phyloP scores from a whole-genome alignment of 2,797 vertebrate genomes.

The Australoheros facetus region DNA sequence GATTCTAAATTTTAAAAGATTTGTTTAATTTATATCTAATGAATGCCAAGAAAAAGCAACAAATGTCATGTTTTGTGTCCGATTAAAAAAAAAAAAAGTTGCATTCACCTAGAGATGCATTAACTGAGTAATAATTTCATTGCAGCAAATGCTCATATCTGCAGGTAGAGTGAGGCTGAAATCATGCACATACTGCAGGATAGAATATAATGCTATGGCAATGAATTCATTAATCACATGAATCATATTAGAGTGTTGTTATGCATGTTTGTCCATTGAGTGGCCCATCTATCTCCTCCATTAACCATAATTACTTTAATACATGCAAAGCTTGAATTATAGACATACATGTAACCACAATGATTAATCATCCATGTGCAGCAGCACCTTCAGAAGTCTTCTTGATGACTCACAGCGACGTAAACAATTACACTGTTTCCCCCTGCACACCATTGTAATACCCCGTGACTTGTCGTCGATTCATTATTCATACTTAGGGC shows the following conservation, averaged over 20 bases:
- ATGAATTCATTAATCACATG: slow-evolving; percentile 52
- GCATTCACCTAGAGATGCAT: background rate
- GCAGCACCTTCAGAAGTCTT: slow-evolving; percentile 45
- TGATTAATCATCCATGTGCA: slow-evolving; percentile 64
- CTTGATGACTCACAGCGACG: slow-evolving; percentile 66
- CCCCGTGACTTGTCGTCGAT: slow-evolving; percentile 63
- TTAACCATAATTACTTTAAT: slow-evolving; percentile 68
- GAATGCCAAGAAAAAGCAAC: background rate
- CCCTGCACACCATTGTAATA: slow-evolving; percentile 47
- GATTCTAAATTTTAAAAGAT: background rate
- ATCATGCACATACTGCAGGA: background rate
- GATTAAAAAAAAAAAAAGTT: background rate
- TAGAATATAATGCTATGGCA: background rate
- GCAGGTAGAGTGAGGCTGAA: slow-evolving; percentile 11
- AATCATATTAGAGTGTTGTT: slow-evolving; percentile 52
- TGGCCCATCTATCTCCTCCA: slow-evolving; percentile 59
- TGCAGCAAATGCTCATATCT: background rate
- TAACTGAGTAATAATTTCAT: background rate
- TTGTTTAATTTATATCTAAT: background rate
- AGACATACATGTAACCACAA: slow-evolving; percentile 59
- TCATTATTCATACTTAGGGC: slow-evolving; percentile 78
- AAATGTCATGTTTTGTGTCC: background rate
- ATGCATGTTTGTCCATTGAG: slow-evolving; percentile 58
- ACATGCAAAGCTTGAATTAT: slow-evolving; percentile 65
- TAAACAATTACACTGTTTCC: slow-evolving; percentile 68